A percentile compares a stretch with the other conserved stretches of the same genome.
phyloP scores from a whole-genome alignment of 2,888 invertebrate species.

The Metallyticus violacea region DNA sequence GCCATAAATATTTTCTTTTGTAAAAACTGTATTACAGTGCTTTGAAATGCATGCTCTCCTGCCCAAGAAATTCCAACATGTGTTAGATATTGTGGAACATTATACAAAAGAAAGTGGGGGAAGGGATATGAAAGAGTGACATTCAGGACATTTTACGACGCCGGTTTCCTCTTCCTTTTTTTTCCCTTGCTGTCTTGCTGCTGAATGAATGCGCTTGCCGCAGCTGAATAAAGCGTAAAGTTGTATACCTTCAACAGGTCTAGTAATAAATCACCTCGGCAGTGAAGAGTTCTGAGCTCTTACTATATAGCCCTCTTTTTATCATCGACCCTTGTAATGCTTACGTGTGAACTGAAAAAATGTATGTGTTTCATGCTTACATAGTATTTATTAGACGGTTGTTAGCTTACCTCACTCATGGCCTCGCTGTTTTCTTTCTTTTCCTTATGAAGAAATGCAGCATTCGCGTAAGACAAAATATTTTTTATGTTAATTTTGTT shows the following conservation, averaged over 20 bases:
- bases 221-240: constrained; percentile 15
- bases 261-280: constrained; percentile 14
- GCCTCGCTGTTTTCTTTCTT: too few species aligned
- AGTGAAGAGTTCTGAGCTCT: background rate
- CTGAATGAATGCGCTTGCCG: background rate
- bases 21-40: background rate
- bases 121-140: background rate
- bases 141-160: constrained; percentile 17
- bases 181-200: background rate
- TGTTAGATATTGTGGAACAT: background rate
- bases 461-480: too few species aligned
- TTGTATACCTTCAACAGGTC: constrained; percentile 21
- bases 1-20: background rate
- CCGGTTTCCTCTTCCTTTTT: background rate
- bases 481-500: too few species aligned
- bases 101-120: background rate
- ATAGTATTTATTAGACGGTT: constrained; percentile 5
- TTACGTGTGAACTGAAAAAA: background rate
- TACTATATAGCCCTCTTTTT: background rate
- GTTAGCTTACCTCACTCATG: too few species aligned
- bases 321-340: background rate
- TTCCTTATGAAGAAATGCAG: too few species aligned
- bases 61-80: background rate
- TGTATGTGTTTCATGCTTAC: background rate
- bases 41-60: background rate